These are phyloP conservation scores for Quadriops clusia DNA, from an alignment of 2,888 invertebrate genomes.

Conservation along the genomic window DNA sequence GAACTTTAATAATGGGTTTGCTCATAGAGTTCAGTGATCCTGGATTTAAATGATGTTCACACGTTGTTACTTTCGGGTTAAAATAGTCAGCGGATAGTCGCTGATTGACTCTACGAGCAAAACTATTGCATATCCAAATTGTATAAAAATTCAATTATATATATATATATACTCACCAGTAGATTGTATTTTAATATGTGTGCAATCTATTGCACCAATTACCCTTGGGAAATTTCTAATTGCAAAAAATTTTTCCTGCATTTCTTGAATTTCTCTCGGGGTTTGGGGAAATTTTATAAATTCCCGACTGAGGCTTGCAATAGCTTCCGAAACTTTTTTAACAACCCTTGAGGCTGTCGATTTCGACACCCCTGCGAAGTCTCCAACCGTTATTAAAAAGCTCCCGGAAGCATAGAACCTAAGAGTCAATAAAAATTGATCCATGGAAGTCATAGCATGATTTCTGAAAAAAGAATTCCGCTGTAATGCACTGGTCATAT, in stretches of 20 bases:
- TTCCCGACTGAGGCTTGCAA: conserved; percentile 7
- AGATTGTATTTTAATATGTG: conserved; percentile 13
- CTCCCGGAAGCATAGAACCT: conserved; percentile 12
- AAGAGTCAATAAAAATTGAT: conserved; percentile 11
- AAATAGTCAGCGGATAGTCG: too few relatives aligned
- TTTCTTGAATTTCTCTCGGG: conserved; percentile 6
- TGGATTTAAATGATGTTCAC: too few relatives aligned
- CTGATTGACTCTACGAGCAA: too few relatives aligned
- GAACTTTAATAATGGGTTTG: too few relatives aligned
- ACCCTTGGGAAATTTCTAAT: conserved; percentile 11
- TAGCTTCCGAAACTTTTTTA: conserved; percentile 9
- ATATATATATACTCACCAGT: conserved; percentile 5
- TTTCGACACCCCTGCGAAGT: conserved; percentile 14
- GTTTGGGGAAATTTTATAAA: conserved; percentile 12
- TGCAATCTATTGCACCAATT: conserved; percentile 12
- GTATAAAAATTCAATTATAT: too few relatives aligned
- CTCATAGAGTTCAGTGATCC: too few relatives aligned
- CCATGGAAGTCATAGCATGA: conserved; percentile 8
- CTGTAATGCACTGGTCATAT: too few relatives aligned
- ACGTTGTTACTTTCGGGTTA: too few relatives aligned
- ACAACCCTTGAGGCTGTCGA: conserved; percentile 11
- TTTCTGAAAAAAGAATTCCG: too few relatives aligned
- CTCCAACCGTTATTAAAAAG: conserved; percentile 11
- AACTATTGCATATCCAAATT: too few relatives aligned
- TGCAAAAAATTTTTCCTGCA: conserved; percentile 5